Conservation (phyloP, 2,113 vertebrate genomes). For the Rhipidura dahli region DNA sequence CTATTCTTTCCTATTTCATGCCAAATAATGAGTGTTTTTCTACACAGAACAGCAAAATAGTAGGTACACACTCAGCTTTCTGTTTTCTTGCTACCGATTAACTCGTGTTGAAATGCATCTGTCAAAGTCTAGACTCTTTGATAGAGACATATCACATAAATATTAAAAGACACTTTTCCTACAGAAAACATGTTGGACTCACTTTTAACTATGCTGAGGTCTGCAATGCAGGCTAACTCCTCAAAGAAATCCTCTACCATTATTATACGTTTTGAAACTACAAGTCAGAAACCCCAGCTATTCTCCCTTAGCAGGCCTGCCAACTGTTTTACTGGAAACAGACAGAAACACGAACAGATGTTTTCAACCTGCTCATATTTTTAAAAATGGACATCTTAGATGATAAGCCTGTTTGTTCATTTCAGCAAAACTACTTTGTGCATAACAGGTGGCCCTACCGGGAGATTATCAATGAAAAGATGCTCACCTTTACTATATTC, state of each 20-base stretch:
- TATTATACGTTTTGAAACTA: background rate
- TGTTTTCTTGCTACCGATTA: background rate
- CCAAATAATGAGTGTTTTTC: background rate
- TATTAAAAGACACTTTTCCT: background rate
- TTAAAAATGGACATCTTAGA: background rate
- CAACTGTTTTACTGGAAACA: background rate
- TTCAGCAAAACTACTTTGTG: background rate
- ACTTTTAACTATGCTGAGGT: background rate
- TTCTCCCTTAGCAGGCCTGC: background rate
- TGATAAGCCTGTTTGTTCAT: background rate
- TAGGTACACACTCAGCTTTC: background rate
- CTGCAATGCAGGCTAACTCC: background rate
- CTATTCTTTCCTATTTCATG: background rate
- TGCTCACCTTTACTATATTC: background rate
- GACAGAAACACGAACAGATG: background rate
- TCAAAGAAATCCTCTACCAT: background rate
- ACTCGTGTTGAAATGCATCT: background rate
- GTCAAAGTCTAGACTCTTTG: background rate
- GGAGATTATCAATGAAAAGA: background rate
- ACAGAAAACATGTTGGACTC: background rate
- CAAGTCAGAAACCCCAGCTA: background rate
- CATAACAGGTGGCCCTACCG: background rate
- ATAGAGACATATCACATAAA: background rate
- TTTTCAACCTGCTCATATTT: background rate
- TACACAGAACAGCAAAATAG: fast-evolving